Percentiles rank a stretch among this genome's conserved stretches.
Evolutionary conservation across 2,888 invertebrate genomes (phyloP).

Genomic region (Tetropium fuscum): DNA sequence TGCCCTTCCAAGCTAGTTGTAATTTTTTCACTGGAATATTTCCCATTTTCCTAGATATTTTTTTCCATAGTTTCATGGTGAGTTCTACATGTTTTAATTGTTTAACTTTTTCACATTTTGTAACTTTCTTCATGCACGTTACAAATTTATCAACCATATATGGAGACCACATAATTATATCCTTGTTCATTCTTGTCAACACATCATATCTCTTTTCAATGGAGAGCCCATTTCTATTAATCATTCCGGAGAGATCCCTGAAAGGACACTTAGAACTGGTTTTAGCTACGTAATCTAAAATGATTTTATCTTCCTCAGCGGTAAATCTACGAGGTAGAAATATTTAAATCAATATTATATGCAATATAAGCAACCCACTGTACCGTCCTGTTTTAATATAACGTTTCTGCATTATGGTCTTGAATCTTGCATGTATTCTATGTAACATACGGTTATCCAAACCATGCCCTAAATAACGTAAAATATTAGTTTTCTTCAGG

Average conservation of each 20-base stretch:
- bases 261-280: slow-evolving; percentile 26
- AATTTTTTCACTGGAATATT: slow-evolving; percentile 38
- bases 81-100: slow-evolving; percentile 40
- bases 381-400: slow-evolving; percentile 44
- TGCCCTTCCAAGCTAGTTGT: slow-evolving; percentile 40
- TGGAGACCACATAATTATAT: slow-evolving; percentile 35
- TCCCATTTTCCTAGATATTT: slow-evolving; percentile 43
- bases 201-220: slow-evolving; percentile 31
- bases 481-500: slow-evolving; percentile 38
- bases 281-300: slow-evolving; percentile 35
- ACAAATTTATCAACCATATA: slow-evolving; percentile 38
- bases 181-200: slow-evolving; percentile 3
- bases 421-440: slow-evolving; percentile 45
- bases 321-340: too few relatives aligned
- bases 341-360: too few relatives aligned
- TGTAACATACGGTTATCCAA: slow-evolving; percentile 41
- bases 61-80: slow-evolving; percentile 38
- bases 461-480: slow-evolving; percentile 42
- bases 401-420: slow-evolving; percentile 27
- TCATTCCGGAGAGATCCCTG: slow-evolving; percentile 37
- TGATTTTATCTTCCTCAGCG: slow-evolving; percentile 43
- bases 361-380: not conserved
- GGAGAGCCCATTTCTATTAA: slow-evolving; percentile 35
- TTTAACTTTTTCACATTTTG: slow-evolving; percentile 33
- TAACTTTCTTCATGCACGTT: slow-evolving; percentile 38